phyloP scores from a whole-genome alignment of 2,888 invertebrate species.

The Colletes collaris region DNA sequence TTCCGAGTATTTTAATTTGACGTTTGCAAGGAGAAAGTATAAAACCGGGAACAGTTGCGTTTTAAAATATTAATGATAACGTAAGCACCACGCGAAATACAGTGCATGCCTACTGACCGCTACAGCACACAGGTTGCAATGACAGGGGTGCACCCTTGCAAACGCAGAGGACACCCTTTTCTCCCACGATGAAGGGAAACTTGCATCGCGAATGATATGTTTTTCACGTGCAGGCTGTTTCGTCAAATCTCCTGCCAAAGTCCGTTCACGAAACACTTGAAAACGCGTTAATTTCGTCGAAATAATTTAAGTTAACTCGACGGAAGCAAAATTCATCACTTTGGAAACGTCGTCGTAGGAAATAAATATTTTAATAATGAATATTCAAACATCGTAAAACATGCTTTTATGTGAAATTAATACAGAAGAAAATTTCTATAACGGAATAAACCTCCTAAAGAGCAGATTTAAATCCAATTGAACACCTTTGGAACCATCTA shows the following conservation, averaged over 20 bases:
- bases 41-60: background rate
- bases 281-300: background rate
- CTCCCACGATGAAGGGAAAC: slow-evolving; percentile 55
- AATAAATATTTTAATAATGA: background rate
- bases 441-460: too few relatives aligned
- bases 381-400: too few relatives aligned
- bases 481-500: too few relatives aligned
- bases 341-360: background rate
- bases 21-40: background rate
- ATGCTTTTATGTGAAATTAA: too few relatives aligned
- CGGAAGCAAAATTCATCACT: too few relatives aligned
- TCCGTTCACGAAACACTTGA: slow-evolving; percentile 2
- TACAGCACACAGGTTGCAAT: slow-evolving; percentile 48
- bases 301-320: background rate
- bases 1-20: background rate
- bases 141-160: slow-evolving; percentile 60
- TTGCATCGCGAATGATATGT: slow-evolving; percentile 17
- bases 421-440: too few relatives aligned
- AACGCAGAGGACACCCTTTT: slow-evolving; percentile 33
- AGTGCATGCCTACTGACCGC: slow-evolving; percentile 19
- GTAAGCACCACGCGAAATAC: slow-evolving; percentile 6
- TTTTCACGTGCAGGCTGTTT: background rate
- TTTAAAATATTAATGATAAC: slow-evolving; percentile 17
- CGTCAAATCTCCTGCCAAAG: background rate
- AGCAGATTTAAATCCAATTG: too few relatives aligned